Percentiles rank a stretch among this genome's conserved stretches.
phyloP scores from a whole-genome alignment of 1,140 invertebrate genomes.

The Eumaeus atala region DNA sequence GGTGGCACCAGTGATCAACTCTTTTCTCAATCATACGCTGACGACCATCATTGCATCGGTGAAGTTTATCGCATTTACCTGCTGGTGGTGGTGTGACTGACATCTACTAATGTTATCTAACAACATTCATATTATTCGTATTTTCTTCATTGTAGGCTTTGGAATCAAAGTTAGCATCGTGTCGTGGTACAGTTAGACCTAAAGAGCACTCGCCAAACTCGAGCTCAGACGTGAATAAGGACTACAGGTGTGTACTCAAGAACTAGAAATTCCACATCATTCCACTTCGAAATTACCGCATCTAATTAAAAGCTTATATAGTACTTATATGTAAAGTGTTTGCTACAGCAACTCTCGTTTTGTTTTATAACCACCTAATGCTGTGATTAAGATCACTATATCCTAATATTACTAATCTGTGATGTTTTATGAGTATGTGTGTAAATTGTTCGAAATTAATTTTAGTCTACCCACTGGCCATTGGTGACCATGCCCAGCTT shows the following conservation, averaged over 20 bases:
- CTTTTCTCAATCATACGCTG: too few species aligned
- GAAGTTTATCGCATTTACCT: slow-evolving; percentile 21
- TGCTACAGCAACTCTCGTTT: slow-evolving; percentile 20
- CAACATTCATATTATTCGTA: slow-evolving; percentile 59
- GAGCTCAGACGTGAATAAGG: slow-evolving; percentile 64
- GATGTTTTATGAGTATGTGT: slow-evolving; percentile 52
- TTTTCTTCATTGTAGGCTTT: slow-evolving; percentile 74
- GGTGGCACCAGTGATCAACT: too few species aligned
- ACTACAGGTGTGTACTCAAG: slow-evolving; percentile 73
- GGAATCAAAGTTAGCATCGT: slow-evolving; percentile 75
- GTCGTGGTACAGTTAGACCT: slow-evolving; percentile 73
- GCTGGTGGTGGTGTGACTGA: slow-evolving; percentile 36
- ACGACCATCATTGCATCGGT: slow-evolving; percentile 1
- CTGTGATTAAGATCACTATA: slow-evolving; percentile 54
- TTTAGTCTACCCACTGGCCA: slow-evolving; percentile 67
- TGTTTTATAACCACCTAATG: slow-evolving; percentile 37
- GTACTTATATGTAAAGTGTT: background rate
- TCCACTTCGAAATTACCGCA: slow-evolving; percentile 23
- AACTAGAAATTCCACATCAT: slow-evolving; percentile 43
- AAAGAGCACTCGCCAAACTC: slow-evolving; percentile 67
- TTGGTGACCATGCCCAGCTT: slow-evolving; percentile 32
- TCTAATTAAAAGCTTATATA: slow-evolving; percentile 20
- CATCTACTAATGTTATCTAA: slow-evolving; percentile 60
- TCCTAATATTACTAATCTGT: slow-evolving; percentile 65
- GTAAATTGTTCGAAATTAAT: slow-evolving; percentile 30